Conservation (phyloP, 2,113 vertebrate species). For the Phalacrocorax pelagicus region DNA sequence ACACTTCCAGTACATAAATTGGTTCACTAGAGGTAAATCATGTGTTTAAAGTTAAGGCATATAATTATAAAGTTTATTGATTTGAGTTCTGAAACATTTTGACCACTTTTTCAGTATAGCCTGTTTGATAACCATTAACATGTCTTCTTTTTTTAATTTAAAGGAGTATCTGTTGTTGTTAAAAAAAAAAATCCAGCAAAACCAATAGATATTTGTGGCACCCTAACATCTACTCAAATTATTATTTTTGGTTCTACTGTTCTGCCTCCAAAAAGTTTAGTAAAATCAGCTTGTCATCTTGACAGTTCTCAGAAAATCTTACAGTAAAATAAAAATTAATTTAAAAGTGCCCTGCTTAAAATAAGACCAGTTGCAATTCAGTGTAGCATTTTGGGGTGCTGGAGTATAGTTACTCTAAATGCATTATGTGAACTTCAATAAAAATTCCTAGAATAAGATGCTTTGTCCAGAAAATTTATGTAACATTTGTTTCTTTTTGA, state of each 20-base stretch:
- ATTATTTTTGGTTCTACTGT: neutral
- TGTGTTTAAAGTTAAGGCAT: neutral
- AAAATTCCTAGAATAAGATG: neutral
- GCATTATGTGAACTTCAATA: neutral
- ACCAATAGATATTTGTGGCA: neutral
- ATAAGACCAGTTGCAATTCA: neutral
- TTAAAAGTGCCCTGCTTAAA: neutral
- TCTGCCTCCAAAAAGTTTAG: neutral
- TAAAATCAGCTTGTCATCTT: neutral
- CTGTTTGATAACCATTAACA: neutral
- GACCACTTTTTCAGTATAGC: neutral
- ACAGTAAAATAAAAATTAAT: neutral
- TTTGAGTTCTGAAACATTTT: neutral
- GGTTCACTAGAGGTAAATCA: neutral
- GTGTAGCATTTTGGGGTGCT: neutral
- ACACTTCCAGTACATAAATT: neutral
- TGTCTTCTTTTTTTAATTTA: neutral
- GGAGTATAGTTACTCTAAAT: neutral
- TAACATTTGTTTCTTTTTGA: constrained; percentile 21
- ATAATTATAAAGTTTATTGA: neutral
- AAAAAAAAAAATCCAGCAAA: neutral
- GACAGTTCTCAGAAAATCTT: neutral
- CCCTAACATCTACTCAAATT: neutral
- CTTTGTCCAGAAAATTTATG: constrained; percentile 18
- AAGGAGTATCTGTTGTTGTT: neutral